phyloP scores from a whole-genome alignment of 2,888 invertebrate species.

The Mellilla xanthometata region DNA sequence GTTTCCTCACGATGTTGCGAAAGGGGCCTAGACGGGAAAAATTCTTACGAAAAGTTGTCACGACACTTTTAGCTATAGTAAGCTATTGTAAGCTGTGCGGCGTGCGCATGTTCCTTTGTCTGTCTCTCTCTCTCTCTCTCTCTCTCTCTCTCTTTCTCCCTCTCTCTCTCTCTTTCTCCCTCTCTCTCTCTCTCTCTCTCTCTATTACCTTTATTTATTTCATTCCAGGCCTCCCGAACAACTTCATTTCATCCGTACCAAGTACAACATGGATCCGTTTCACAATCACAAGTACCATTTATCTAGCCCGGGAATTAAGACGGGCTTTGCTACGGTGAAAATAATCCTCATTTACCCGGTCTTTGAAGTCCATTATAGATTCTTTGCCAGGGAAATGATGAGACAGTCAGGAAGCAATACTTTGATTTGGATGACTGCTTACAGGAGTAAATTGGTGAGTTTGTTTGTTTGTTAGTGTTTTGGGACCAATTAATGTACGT shows the following conservation, averaged over 20 bases:
- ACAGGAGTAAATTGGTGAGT: slow-evolving; percentile 68
- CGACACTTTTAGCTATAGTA: no score
- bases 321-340: slow-evolving; percentile 52
- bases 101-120: no score
- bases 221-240: slow-evolving; percentile 56
- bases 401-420: slow-evolving; percentile 71
- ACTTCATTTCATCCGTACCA: slow-evolving; percentile 53
- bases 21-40: no score
- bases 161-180: no score
- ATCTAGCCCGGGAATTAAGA: slow-evolving; percentile 36
- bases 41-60: no score
- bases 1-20: no score
- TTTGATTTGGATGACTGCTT: slow-evolving; percentile 64
- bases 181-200: no score
- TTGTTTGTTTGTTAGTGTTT: not conserved
- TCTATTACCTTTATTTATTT: not conserved
- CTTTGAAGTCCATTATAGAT: slow-evolving; percentile 80
- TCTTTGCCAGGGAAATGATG: slow-evolving; percentile 85
- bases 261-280: slow-evolving; percentile 55
- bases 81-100: no score
- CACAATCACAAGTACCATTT: slow-evolving; percentile 60
- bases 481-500: no score
- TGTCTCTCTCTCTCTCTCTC: no score
- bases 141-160: no score
- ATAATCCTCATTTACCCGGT: slow-evolving; percentile 76